Percentiles rank a stretch among this genome's conserved stretches.
Conservation (phyloP, 1,140 invertebrate genomes). For the Cherax quadricarinatus region DNA sequence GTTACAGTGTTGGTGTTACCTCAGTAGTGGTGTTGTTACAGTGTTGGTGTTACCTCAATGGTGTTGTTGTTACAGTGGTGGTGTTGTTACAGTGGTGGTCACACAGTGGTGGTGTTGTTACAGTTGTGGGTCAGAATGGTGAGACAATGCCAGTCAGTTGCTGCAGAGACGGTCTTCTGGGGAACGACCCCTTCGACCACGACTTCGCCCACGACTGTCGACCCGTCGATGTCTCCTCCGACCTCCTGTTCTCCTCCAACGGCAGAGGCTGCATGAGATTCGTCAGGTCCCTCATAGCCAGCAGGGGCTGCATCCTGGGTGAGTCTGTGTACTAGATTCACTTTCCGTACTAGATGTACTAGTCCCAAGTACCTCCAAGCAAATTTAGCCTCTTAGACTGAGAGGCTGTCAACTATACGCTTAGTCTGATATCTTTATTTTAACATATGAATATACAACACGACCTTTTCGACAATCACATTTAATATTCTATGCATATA, state of each 20-base stretch:
- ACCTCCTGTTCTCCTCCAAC: slow-evolving; percentile 25
- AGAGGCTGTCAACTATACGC: no score
- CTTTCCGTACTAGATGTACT: no score
- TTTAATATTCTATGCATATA: no score
- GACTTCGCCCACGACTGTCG: slow-evolving; percentile 1
- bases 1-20: no score
- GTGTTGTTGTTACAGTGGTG: background rate
- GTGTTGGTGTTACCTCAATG: background rate
- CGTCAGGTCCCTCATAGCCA: slow-evolving; percentile 47
- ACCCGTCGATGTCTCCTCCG: slow-evolving; percentile 45
- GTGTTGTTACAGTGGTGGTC: no score
- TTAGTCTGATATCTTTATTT: no score
- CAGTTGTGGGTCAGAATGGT: background rate
- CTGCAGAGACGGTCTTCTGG: slow-evolving; percentile 8
- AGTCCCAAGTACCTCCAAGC: no score
- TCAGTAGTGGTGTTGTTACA: background rate
- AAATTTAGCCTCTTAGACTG: no score
- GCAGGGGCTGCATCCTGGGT: slow-evolving; percentile 36
- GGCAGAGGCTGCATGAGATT: slow-evolving; percentile 51
- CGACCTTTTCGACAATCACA: no score
- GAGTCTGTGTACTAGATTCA: background rate
- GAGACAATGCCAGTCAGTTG: slow-evolving; percentile 28
- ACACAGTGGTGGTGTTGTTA: background rate
- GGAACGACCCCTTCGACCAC: background rate
- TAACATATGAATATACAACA: no score